Percentiles rank a stretch among this genome's conserved stretches.
phyloP scores from a whole-genome alignment of 2,888 invertebrate species.

The Podabrus alpinus region DNA sequence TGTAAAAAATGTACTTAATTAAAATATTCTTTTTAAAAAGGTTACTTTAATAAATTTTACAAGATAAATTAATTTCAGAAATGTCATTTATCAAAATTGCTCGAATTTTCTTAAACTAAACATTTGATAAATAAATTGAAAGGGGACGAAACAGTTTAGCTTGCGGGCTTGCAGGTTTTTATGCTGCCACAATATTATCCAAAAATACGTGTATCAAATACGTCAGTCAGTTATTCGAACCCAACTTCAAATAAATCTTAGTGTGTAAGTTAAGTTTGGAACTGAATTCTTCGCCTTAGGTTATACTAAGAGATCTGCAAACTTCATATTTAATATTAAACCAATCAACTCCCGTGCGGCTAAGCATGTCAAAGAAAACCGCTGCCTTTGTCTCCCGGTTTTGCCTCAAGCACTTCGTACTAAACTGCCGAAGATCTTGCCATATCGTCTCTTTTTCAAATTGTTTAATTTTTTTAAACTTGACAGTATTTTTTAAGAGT shows the following conservation, averaged over 20 bases:
- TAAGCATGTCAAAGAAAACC: conserved; percentile 34
- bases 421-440: conserved; percentile 21
- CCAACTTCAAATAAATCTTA: conserved; percentile 29
- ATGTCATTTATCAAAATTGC: background rate
- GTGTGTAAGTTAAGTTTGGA: conserved; percentile 22
- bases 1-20: background rate
- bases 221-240: conserved; percentile 3
- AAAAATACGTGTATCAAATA: conserved; percentile 6
- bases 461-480: background rate
- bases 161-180: background rate
- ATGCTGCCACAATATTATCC: background rate
- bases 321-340: conserved; percentile 42
- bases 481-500: background rate
- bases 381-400: conserved; percentile 28
- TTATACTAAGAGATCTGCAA: conserved; percentile 19
- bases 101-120: background rate
- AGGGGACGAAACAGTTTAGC: conserved; percentile 1
- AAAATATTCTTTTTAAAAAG: background rate
- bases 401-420: conserved; percentile 17
- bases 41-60: background rate
- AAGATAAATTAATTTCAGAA: background rate
- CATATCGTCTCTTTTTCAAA: conserved; percentile 8
- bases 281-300: conserved; percentile 22
- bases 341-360: conserved; percentile 40
- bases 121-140: conserved; percentile 3